A percentile compares a stretch with the other conserved stretches of the same genome.
These are phyloP conservation scores for Halictus quadricinctus DNA, from an alignment of 2,888 invertebrate genomes.

Conservation along the genomic window DNA sequence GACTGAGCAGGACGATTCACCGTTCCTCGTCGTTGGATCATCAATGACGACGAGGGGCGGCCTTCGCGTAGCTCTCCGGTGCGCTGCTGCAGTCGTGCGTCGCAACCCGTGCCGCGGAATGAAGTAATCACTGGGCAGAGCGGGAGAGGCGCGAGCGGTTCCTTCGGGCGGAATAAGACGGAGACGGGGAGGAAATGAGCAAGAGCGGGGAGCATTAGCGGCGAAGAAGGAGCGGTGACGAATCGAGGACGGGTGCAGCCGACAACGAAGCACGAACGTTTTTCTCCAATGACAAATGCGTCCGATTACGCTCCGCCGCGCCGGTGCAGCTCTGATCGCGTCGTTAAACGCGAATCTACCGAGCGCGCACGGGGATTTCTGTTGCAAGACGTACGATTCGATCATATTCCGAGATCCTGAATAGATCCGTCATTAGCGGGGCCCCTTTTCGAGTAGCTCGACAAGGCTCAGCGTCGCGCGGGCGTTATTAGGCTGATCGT, in stretches of 20 bases:
- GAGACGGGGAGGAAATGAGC: slow-evolving; percentile 21
- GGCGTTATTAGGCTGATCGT: slow-evolving; percentile 48
- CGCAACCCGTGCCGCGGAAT: slow-evolving; percentile 6
- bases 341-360: slow-evolving; percentile 40
- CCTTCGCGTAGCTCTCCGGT: slow-evolving; percentile 50
- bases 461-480: neutral
- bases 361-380: slow-evolving; percentile 11
- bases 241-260: slow-evolving; percentile 62
- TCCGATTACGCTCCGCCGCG: slow-evolving; percentile 61
- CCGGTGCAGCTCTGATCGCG: slow-evolving; percentile 46
- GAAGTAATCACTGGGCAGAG: slow-evolving; percentile 27
- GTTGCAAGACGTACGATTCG: slow-evolving; percentile 21
- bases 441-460: neutral
- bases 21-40: slow-evolving; percentile 34
- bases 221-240: slow-evolving; percentile 56
- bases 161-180: slow-evolving; percentile 5
- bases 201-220: slow-evolving; percentile 37
- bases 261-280: slow-evolving; percentile 68
- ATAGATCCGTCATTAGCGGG: slow-evolving; percentile 43
- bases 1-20: slow-evolving; percentile 48
- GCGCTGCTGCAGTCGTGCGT: neutral
- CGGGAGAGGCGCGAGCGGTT: slow-evolving; percentile 4
- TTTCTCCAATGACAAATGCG: slow-evolving; percentile 74
- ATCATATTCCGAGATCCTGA: slow-evolving; percentile 46
- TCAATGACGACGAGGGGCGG: slow-evolving; percentile 49